These are phyloP conservation scores for Leptobrachium ailaonicum DNA, from an alignment of 2,113 vertebrate species.

Conservation along the genomic window DNA sequence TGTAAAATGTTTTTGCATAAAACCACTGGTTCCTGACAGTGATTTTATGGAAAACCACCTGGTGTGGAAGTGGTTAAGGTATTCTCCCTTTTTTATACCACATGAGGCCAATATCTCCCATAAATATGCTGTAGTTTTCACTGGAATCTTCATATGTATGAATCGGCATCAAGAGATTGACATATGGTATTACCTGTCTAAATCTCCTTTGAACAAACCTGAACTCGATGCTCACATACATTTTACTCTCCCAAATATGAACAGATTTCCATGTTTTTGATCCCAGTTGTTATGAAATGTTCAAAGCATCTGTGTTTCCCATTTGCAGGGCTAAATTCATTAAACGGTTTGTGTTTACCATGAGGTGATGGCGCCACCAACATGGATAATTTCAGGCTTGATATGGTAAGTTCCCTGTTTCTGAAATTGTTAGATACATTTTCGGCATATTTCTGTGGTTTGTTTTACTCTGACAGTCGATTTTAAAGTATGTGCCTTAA, in stretches of 20 bases:
- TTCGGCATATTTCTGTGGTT: too few relatives aligned
- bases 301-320: neutral
- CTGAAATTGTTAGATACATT: too few relatives aligned
- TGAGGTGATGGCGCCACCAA: neutral
- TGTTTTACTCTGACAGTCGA: too few relatives aligned
- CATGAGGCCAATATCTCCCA: conserved; percentile 11
- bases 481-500: too few relatives aligned
- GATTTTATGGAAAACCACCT: too few relatives aligned
- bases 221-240: conserved; percentile 36
- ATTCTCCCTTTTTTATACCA: neutral
- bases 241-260: conserved; percentile 18
- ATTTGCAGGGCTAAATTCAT: neutral
- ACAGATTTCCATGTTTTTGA: conserved; percentile 17
- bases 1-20: too few relatives aligned
- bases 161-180: conserved; percentile 25
- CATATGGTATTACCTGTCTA: conserved; percentile 21
- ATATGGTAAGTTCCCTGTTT: neutral
- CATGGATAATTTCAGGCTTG: neutral
- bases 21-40: too few relatives aligned
- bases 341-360: conserved; percentile 1
- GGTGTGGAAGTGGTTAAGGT: conserved; percentile 11
- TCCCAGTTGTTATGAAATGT: neutral
- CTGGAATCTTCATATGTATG: conserved; percentile 8
- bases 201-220: conserved; percentile 35
- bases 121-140: conserved; percentile 29